These are phyloP conservation scores for Caenorhabditis inopinata DNA, from an alignment of 1,140 invertebrate species.

Conservation along the genomic window DNA sequence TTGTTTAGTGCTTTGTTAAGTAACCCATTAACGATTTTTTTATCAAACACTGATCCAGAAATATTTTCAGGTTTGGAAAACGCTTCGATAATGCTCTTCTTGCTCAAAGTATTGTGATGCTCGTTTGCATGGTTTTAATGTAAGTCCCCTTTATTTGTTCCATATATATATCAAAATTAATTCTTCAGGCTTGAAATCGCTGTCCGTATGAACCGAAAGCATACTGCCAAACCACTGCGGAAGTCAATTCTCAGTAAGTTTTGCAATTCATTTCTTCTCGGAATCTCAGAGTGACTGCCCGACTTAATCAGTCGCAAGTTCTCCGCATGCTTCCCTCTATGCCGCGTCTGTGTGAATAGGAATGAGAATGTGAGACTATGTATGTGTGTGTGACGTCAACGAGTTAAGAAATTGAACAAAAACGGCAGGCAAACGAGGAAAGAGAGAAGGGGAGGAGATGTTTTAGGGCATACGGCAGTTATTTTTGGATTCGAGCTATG, in stretches of 20 bases:
- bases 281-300: not conserved
- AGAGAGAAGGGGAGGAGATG: not conserved
- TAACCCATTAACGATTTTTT: too few relatives aligned
- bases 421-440: not conserved
- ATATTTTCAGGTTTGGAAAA: conserved; percentile 85
- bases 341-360: not conserved
- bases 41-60: not conserved
- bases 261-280: not conserved
- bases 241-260: conserved; percentile 60
- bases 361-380: conserved; percentile 5
- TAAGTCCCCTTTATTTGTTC: not conserved
- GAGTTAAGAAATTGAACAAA: not conserved
- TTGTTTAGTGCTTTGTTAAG: too few relatives aligned
- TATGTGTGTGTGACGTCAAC: conserved; percentile 8
- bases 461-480: not conserved
- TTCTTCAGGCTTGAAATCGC: conserved; percentile 89
- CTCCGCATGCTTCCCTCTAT: not conserved
- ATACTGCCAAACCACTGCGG: conserved; percentile 54
- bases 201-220: conserved; percentile 74
- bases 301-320: not conserved
- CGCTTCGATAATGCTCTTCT: conserved; percentile 89
- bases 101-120: conserved; percentile 95
- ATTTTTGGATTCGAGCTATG: not conserved
- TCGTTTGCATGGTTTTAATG: conserved; percentile 78
- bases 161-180: not conserved